Evolutionary conservation across 2,113 vertebrate species (phyloP), one percentile per base, ranked within the genome.

Genomic region (Nothocercus julius): DNA sequence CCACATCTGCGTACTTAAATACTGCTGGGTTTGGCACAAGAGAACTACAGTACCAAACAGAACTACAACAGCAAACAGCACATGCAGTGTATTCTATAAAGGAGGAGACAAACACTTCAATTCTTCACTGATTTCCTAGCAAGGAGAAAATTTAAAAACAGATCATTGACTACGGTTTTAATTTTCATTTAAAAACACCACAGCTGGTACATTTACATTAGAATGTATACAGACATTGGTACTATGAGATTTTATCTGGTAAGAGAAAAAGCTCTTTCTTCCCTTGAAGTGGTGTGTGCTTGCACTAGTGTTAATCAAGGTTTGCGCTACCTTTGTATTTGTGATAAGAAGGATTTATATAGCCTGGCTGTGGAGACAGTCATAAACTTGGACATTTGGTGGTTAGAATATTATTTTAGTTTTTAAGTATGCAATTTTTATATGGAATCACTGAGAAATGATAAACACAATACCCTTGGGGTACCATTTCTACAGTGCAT

Each of bases 391-490:
- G 62, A 75, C 28, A 30, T 11, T 18, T 25, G 36, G 30, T 69
- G 68, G 63, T 34, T 28, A 56, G 45, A 90, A 63, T 28, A 69
- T 84, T 27, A 68, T 69, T 82, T 94, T 73, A 73, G 40, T 56
- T 85, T 67, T 63, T 45, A 91, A 69, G 36, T 63, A 40, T 5
- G 9, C 20, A 74, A 73, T 67, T 53, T 68, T 70, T 69, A 54
- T 2, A 77, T 28, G 20, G 68, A 94, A 92, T 74, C 92, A 83
- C 44, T 87, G 22, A 93, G 45, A 74, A 82, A 66, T 11, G 80
- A 36, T 63, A 77, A 87, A 87, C 49, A 61, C 24, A 49, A 27
- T 44, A 69, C n/a, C 11, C 44, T 17, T 17, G 13, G 45, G 36
- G n/a, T 32, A 64, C 20, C 6, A 66, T 75, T 87, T 77, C 32